Conservation (phyloP, 2,797 vertebrate genomes). For the Chaetodon trifasciatus region DNA sequence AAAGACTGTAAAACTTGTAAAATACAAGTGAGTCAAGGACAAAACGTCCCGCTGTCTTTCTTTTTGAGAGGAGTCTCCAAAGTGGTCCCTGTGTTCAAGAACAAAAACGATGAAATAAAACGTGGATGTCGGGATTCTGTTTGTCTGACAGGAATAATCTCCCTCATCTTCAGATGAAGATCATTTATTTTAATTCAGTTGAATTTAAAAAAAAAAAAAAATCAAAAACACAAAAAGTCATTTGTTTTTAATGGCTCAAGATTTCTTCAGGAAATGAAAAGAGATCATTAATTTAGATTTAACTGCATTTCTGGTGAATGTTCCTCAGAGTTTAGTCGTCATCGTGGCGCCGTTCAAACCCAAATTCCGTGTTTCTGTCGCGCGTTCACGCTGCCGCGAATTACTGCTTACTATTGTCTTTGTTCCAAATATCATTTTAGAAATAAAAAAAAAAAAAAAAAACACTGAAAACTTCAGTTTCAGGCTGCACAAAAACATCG, state of each 20-base stretch:
- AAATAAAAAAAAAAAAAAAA: not conserved
- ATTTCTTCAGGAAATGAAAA: not conserved
- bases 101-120: slow-evolving; percentile 35
- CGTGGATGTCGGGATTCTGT: not conserved
- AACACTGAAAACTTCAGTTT: not conserved
- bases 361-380: no score
- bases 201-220: not conserved
- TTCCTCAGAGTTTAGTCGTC: not conserved
- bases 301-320: not conserved
- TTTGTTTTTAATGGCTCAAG: not conserved
- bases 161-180: no score
- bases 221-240: not conserved
- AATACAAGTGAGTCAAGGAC: slow-evolving; percentile 55
- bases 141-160: not conserved
- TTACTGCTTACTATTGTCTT: not conserved
- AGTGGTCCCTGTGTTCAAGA: slow-evolving; percentile 6
- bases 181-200: not conserved
- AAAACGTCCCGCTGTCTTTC: slow-evolving; percentile 14
- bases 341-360: not conserved
- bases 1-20: slow-evolving; percentile 62
- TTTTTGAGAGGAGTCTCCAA: slow-evolving; percentile 53
- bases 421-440: not conserved
- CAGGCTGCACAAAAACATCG: not conserved
- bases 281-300: not conserved
- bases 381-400: not conserved